Conservation (phyloP, 92 coral and sea anemone genomes). For the Scolanthus callimorphus region DNA sequence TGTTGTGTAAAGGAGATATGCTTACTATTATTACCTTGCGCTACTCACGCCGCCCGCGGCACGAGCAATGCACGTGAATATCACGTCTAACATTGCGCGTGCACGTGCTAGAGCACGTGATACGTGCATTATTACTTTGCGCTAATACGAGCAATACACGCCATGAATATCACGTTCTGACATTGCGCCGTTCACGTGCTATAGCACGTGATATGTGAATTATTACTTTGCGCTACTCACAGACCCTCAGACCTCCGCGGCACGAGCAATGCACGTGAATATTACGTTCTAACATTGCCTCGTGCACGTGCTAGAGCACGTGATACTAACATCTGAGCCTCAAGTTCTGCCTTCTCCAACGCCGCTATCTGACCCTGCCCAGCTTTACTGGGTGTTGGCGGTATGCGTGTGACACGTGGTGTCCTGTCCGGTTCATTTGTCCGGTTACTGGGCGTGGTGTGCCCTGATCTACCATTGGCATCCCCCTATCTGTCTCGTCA, state of each 20-base stretch:
- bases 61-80: no score
- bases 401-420: conserved; percentile 6
- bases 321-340: conserved; percentile 81
- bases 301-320: conserved; percentile 86
- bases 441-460: conserved; percentile 15
- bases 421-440: conserved; percentile 2
- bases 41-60: no score
- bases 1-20: neutral
- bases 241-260: no score
- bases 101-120: conserved; percentile 88
- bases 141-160: no score
- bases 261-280: no score
- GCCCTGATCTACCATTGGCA: conserved; percentile 1
- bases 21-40: neutral
- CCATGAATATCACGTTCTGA: no score
- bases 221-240: no score
- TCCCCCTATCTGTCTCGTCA: conserved; percentile 28
- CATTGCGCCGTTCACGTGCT: no score
- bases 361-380: conserved; percentile 44
- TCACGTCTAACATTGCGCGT: conserved; percentile 42
- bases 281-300: conserved; percentile 33
- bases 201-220: no score
- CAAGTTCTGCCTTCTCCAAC: conserved; percentile 70
- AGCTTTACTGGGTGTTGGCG: conserved; percentile 19
- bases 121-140: no score